Evolutionary conservation across 1,140 invertebrate genomes (phyloP).

Genomic region (Zaprionus davidi): DNA sequence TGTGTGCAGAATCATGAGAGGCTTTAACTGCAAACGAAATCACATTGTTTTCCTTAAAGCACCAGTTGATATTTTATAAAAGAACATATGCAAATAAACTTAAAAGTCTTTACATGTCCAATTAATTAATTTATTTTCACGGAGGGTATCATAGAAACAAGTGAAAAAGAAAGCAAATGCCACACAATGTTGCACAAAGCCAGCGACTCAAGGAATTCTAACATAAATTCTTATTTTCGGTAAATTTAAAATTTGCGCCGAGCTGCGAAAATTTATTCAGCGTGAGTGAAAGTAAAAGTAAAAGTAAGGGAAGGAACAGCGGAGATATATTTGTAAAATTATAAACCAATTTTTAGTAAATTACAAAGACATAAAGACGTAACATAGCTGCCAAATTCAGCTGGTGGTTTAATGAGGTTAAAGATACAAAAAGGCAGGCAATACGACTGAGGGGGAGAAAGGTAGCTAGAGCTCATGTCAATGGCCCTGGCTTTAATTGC

Average conservation of each 20-base stretch:
- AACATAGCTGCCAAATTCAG: slow-evolving; percentile 25
- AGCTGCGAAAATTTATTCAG: slow-evolving; percentile 60
- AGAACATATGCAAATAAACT: background rate
- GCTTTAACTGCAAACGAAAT: background rate
- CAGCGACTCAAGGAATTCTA: slow-evolving; percentile 24
- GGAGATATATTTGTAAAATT: slow-evolving; percentile 67
- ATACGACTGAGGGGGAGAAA: background rate
- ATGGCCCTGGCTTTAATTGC: slow-evolving; percentile 59
- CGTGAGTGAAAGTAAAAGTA: slow-evolving; percentile 20
- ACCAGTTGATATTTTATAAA: background rate
- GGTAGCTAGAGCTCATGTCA: slow-evolving; percentile 50
- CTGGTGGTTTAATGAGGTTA: slow-evolving; percentile 77
- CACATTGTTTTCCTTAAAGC: background rate
- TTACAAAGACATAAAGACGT: slow-evolving; percentile 46
- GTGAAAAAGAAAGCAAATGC: slow-evolving; percentile 30
- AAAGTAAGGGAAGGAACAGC: slow-evolving; percentile 29
- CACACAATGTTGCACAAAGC: slow-evolving; percentile 49
- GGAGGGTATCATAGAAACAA: slow-evolving; percentile 10
- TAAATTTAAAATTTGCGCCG: slow-evolving; percentile 58
- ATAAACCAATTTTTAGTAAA: slow-evolving; percentile 74
- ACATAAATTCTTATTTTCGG: slow-evolving; percentile 66
- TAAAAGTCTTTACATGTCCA: background rate
- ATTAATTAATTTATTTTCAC: background rate
- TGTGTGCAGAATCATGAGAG: background rate
- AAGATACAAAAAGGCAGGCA: slow-evolving; percentile 40